phyloP scores from a whole-genome alignment of 23 tunicate species.

The Clavelina lepadiformis region DNA sequence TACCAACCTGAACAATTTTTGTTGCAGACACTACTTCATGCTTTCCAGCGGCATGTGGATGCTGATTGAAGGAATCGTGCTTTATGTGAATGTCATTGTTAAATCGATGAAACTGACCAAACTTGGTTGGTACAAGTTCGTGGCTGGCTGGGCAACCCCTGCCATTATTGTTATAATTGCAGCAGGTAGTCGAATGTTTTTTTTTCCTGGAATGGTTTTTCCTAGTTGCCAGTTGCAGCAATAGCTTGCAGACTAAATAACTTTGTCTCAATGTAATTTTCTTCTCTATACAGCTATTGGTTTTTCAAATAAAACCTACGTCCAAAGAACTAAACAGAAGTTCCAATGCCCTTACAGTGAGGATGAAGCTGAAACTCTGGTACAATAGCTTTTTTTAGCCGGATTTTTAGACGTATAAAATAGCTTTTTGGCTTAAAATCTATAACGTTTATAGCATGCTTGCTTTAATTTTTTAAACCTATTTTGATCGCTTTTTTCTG shows the following conservation, averaged over 20 bases:
- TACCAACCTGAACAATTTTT: not conserved
- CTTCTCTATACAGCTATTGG: constrained; percentile 22
- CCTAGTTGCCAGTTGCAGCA: no score
- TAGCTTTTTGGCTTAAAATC: no score
- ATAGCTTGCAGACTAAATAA: no score
- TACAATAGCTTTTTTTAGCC: no score
- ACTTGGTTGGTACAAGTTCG: constrained; percentile 56
- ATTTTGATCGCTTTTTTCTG: not conserved
- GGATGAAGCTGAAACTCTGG: not conserved
- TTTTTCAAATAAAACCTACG: constrained; percentile 15
- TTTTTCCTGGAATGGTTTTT: no score
- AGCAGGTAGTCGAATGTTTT: no score
- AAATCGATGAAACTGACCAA: constrained; percentile 53
- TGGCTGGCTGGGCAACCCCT: constrained; percentile 78
- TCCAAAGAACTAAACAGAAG: constrained; percentile 8
- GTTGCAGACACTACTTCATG: constrained; percentile 76
- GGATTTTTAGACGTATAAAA: no score
- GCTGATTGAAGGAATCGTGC: constrained; percentile 68
- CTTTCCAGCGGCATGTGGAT: constrained; percentile 89
- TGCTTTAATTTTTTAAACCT: no score
- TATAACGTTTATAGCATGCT: no score
- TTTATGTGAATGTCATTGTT: constrained; percentile 46
- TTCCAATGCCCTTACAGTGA: not conserved
- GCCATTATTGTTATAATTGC: constrained; percentile 48
- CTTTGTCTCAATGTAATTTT: not conserved